Evolutionary conservation across 2,113 vertebrate genomes (phyloP).

Genomic region (Hyaena hyaena): DNA sequence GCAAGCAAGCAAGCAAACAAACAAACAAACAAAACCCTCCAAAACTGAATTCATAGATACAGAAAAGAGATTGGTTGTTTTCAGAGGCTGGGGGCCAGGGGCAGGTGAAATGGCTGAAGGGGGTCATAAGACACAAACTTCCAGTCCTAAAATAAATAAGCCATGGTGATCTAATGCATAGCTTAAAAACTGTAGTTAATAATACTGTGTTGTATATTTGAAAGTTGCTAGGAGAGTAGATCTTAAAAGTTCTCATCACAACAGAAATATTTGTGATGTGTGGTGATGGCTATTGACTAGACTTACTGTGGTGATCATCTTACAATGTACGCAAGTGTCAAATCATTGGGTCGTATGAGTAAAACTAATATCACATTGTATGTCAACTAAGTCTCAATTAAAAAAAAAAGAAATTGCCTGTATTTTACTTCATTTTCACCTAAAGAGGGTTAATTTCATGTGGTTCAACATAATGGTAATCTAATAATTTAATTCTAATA

Average conservation of each 20-base stretch:
- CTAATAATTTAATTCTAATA: background rate
- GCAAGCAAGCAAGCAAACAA: background rate
- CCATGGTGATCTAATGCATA: background rate
- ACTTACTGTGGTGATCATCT: background rate
- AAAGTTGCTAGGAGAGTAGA: background rate
- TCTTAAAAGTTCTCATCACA: background rate
- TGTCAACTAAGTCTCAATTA: background rate
- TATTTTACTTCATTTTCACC: background rate
- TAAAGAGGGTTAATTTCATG: background rate
- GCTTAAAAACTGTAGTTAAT: background rate
- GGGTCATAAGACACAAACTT: background rate
- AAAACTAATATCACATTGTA: background rate
- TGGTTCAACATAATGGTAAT: background rate
- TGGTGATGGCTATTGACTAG: background rate
- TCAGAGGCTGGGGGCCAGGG: background rate
- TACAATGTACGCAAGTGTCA: background rate
- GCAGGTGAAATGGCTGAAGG: background rate
- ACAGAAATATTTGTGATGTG: background rate
- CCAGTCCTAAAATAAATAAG: background rate
- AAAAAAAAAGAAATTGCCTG: background rate
- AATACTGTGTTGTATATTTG: background rate
- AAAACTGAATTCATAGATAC: background rate
- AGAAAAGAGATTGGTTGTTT: background rate
- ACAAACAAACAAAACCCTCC: background rate
- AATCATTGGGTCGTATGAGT: background rate